phyloP scores from a whole-genome alignment of 2,888 invertebrate species.

The Coenonympha arcania region DNA sequence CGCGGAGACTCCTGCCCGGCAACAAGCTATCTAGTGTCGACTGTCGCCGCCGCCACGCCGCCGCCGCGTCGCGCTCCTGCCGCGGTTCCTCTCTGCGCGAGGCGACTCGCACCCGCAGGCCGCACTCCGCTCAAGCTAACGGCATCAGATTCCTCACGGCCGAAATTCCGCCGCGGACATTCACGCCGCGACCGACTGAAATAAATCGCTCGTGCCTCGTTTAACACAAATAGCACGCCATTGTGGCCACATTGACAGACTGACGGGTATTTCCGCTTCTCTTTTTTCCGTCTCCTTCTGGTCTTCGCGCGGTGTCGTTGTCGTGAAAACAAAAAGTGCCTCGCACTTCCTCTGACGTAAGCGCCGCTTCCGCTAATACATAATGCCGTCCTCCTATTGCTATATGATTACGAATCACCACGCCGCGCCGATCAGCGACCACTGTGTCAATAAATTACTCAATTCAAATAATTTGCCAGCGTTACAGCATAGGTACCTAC shows the following conservation, averaged over 20 bases:
- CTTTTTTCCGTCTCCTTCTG: conserved; percentile 46
- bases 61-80: conserved; percentile 21
- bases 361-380: conserved; percentile 40
- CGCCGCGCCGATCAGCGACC: conserved; percentile 27
- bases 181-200: conserved; percentile 71
- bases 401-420: conserved; percentile 35
- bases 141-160: conserved; percentile 67
- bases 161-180: conserved; percentile 70
- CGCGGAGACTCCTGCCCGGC: conserved; percentile 28
- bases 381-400: conserved; percentile 39
- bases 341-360: conserved; percentile 50
- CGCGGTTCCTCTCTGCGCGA: conserved; percentile 27
- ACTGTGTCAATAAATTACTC: too few species aligned
- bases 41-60: conserved; percentile 17
- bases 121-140: conserved; percentile 58
- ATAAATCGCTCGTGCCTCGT: conserved; percentile 72
- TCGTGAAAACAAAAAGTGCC: conserved; percentile 25
- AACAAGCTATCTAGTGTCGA: conserved; percentile 31
- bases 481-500: not conserved
- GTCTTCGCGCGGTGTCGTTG: conserved; percentile 22
- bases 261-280: conserved; percentile 66
- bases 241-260: conserved; percentile 69
- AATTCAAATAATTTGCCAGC: conserved; percentile 39
- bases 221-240: conserved; percentile 71
- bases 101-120: conserved; percentile 32